Evolutionary conservation across 2,113 vertebrate species (phyloP), one percentile per base, ranked within the genome.

Genomic region (Glareola pratincola): DNA sequence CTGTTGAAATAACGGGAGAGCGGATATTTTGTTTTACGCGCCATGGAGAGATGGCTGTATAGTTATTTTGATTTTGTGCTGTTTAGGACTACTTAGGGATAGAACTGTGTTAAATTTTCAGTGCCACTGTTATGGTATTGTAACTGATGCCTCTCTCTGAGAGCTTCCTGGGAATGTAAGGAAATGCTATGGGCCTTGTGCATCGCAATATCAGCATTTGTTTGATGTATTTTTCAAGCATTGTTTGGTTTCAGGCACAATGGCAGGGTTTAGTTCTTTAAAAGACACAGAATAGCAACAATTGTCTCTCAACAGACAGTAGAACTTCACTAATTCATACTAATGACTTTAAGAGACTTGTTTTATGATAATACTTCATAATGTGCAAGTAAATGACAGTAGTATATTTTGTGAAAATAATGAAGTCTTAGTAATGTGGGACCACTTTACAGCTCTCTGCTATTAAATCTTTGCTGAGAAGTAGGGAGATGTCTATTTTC

Each of bases 401-500:
- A 95, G 87, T 95, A 94, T 96, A 97, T 96, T 97, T 97, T 95
- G 50, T 85, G 39, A 95, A 91, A 95, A 97, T 97, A 94, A 97
- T 95, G 91, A 96, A 96, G 89, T 95, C 81, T 76, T 51, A 62
- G 69, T 90, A 75, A 87, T 36, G 26, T 62, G 59, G 91, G 71
- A 94, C 36, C 8, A 39, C 80, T 96, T 97, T 95, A 93, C 41
- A 85, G 57, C 80, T 85, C 19, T 1, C 62, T 85, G 92, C 77
- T 91, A 85, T 76, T 97, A 96, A 96, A 95, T 94, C 96, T 95
- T 57, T 90, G 36, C 90, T 73, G 76, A 91, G 86, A 96, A 94
- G 73, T 75, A 86, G 29, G 39, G 39, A 92, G 64, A 78, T 37
- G 80, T 72, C 92, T 90, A 19, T 60, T 75, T 95, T 85, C 88